Evolutionary conservation across 2,797 vertebrate species (phyloP).

Genomic region (Cottoperca gobio): DNA sequence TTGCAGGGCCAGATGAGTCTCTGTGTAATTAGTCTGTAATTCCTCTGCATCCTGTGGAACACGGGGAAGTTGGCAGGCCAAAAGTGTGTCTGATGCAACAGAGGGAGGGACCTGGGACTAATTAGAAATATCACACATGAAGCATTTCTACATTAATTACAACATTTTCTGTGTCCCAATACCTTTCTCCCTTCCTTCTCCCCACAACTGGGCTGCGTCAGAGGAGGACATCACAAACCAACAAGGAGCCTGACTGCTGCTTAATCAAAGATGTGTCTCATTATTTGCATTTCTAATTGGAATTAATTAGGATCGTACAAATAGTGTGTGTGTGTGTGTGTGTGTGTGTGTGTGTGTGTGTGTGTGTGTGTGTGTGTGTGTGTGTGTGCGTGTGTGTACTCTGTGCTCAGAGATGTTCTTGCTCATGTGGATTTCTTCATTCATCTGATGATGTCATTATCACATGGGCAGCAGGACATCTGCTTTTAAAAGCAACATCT

Average conservation of each 20-base stretch:
- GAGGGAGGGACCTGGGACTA: slow-evolving; percentile 73
- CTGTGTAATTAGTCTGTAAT: slow-evolving; percentile 84
- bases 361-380: neutral
- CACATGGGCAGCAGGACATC: neutral
- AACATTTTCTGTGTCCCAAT: slow-evolving; percentile 72
- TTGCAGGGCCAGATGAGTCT: slow-evolving; percentile 72
- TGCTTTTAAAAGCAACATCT: too few species aligned
- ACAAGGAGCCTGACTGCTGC: slow-evolving; percentile 77
- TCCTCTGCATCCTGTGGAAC: slow-evolving; percentile 75
- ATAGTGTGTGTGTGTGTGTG: slow-evolving; percentile 45
- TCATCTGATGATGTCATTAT: slow-evolving; percentile 42
- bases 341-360: slow-evolving; percentile 29
- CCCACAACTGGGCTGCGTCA: slow-evolving; percentile 63
- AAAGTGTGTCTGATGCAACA: slow-evolving; percentile 60
- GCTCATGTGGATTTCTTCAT: slow-evolving; percentile 40
- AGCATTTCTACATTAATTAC: slow-evolving; percentile 84
- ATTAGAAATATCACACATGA: slow-evolving; percentile 81
- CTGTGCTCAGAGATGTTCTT: slow-evolving; percentile 15
- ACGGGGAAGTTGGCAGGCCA: slow-evolving; percentile 62
- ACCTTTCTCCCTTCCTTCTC: slow-evolving; percentile 64
- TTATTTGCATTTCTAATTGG: slow-evolving; percentile 86
- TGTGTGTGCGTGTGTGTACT: slow-evolving; percentile 20
- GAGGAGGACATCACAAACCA: slow-evolving; percentile 83
- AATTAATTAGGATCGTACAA: slow-evolving; percentile 77
- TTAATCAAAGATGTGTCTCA: slow-evolving; percentile 84